Conservation (phyloP, 2,113 vertebrate species). For the Arizona elegans region DNA sequence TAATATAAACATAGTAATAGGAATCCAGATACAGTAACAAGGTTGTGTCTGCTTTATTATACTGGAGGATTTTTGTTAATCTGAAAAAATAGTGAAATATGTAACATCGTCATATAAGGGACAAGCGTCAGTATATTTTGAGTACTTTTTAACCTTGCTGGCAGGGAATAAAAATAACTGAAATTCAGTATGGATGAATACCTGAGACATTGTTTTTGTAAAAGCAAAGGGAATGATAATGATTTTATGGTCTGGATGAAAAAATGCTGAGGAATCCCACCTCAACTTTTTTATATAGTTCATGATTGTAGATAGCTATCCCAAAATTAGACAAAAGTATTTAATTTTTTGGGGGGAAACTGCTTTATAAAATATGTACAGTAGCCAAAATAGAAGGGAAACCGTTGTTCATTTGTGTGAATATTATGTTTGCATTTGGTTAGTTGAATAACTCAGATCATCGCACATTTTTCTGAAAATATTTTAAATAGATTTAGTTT, state of each 20-base stretch:
- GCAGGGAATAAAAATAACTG: background rate
- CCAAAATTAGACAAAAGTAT: background rate
- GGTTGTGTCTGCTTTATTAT: slow-evolving; percentile 28
- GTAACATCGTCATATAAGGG: slow-evolving; percentile 33
- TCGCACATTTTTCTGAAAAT: background rate
- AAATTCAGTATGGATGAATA: background rate
- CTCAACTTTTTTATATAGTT: background rate
- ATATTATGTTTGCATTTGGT: background rate
- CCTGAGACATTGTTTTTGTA: background rate
- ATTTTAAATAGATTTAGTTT: background rate
- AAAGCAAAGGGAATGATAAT: background rate
- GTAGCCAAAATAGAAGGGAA: background rate
- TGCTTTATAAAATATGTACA: background rate
- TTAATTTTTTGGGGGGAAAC: background rate
- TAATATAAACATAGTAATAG: slow-evolving; percentile 65
- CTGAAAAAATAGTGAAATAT: background rate
- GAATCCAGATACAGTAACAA: slow-evolving; percentile 42
- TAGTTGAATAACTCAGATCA: background rate
- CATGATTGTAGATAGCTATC: background rate
- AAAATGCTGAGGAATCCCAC: background rate
- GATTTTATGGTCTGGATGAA: background rate
- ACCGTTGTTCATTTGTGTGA: background rate
- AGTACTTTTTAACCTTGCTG: slow-evolving; percentile 37
- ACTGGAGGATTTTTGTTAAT: slow-evolving; percentile 2
- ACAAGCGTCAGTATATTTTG: slow-evolving; percentile 48